Percentiles rank a stretch among this genome's conserved stretches.
These are phyloP conservation scores for Acrossocheilus wenchowensis DNA, from an alignment of 2,797 vertebrate genomes.

Conservation along the genomic window DNA sequence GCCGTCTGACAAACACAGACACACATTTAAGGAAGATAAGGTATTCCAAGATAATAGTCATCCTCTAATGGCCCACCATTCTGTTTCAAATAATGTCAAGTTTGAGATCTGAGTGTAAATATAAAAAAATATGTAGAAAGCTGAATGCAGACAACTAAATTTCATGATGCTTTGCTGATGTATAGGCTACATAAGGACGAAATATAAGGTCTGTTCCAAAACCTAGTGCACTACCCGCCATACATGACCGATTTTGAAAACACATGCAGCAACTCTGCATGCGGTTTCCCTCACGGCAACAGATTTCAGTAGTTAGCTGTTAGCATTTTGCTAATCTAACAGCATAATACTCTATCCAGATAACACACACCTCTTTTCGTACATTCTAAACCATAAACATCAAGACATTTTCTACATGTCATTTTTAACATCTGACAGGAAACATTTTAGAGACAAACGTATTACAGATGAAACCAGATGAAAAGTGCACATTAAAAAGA, in stretches of 20 bases:
- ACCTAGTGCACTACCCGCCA: not conserved
- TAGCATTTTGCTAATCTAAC: constrained; percentile 1
- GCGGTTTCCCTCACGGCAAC: not conserved
- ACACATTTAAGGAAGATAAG: not conserved
- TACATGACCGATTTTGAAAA: not conserved
- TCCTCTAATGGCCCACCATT: constrained; percentile 25
- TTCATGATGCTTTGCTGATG: constrained; percentile 13
- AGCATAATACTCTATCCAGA: not conserved
- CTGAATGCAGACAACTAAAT: constrained; percentile 13
- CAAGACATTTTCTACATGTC: not conserved
- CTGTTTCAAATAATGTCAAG: not conserved
- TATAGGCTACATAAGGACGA: not conserved
- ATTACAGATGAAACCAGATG: not conserved
- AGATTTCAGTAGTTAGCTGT: not conserved
- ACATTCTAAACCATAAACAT: not conserved
- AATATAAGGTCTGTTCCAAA: constrained; percentile 3
- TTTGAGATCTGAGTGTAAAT: not conserved
- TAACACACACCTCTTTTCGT: not conserved
- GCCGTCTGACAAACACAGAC: constrained; percentile 32
- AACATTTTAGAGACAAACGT: not conserved
- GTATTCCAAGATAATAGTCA: constrained; percentile 52
- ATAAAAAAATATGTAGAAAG: constrained; percentile 20
- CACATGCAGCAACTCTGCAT: not conserved
- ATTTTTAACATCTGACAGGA: not conserved
- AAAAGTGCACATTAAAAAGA: not conserved